These are phyloP conservation scores for Eutrigla gurnardus DNA, from an alignment of 2,797 vertebrate species.

Conservation along the genomic window DNA sequence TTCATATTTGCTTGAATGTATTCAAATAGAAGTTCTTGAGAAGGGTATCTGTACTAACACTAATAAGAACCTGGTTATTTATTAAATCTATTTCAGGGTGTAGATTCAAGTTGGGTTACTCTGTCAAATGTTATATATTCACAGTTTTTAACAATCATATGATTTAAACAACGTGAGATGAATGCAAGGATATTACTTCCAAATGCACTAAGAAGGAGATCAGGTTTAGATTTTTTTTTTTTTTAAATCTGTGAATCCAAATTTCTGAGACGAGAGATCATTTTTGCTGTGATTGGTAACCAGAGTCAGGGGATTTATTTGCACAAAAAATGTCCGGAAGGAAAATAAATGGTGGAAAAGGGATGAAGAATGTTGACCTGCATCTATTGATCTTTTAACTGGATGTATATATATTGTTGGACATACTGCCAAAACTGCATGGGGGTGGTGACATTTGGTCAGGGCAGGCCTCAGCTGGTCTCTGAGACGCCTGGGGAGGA, in stretches of 20 bases:
- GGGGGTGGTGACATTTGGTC: constrained; percentile 18
- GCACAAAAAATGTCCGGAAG: constrained; percentile 3
- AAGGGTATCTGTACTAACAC: not conserved
- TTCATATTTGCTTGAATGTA: constrained; percentile 39
- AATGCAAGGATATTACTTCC: constrained; percentile 29
- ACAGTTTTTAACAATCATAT: constrained; percentile 3
- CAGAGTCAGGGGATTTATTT: not conserved
- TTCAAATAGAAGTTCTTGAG: constrained; percentile 22
- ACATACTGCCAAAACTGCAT: constrained; percentile 25
- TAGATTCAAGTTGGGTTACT: constrained; percentile 7
- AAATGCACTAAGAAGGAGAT: not conserved
- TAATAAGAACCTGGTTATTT: constrained; percentile 12
- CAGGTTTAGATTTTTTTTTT: constrained; percentile 4
- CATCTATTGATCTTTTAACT: constrained; percentile 30
- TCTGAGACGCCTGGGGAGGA: constrained; percentile 64
- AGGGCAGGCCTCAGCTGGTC: constrained; percentile 72
- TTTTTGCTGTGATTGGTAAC: not conserved
- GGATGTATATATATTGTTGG: constrained; percentile 43
- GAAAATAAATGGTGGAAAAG: not conserved
- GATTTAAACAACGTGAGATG: not conserved
- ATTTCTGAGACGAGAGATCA: not conserved
- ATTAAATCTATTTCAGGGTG: constrained; percentile 21
- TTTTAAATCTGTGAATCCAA: not conserved
- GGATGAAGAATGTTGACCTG: constrained; percentile 32
- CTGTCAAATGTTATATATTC: constrained; percentile 1